Base-by-base conservation (phyloP, 2,888 invertebrate genomes). In the Drosophila helvetica region DNA sequence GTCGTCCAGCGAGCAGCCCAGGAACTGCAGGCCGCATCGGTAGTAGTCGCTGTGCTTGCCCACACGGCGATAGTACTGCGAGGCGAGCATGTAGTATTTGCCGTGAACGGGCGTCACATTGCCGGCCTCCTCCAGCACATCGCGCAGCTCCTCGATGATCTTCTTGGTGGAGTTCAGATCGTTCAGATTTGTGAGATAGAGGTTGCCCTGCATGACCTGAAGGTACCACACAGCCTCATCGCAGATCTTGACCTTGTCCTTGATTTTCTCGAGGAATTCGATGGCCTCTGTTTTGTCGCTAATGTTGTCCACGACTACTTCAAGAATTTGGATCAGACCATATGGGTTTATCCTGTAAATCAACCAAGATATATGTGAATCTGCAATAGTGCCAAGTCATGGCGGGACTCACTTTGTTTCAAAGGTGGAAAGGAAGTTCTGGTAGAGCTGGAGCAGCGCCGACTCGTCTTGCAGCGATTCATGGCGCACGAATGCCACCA, bases 21-120 rank as follows among this genome's bases (percentile, higher is more conserved):
- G 92, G 90, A 95, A 96, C 90, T 97, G 95, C 12, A 99, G 93
- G 10, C 99, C 98, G 70, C 98, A 96, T 67, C 98, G 95, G 93
- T 99, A 99, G 93, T 99, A 99, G 80, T 97, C 96, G 1, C 97
- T 96, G 93, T 98, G 97, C 81, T 98, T 96, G 0, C 98, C 98
- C 43, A 91, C 90, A 51, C 91, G 95, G 92, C 96, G 94, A 91
- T 98, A 98, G 88, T 98, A 96, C 81, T 98, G 96, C 2, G 98
- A 97, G 5, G 98, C 98, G 3, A 99, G 93, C 79, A 98, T 95
- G 90, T 98, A 99, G 92, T 97, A 99, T 88, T 97, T 94, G 27
- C 98, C 98, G 90, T 99, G 99, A 0, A 99, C 98, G 0, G 97
- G 94, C 0, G 98, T 98, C 3, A 99, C 95, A 27, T 98, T 98